A percentile compares a stretch with the other conserved stretches of the same genome.
Evolutionary conservation across 2,797 vertebrate species (phyloP).

Genomic region (Balearica regulorum): DNA sequence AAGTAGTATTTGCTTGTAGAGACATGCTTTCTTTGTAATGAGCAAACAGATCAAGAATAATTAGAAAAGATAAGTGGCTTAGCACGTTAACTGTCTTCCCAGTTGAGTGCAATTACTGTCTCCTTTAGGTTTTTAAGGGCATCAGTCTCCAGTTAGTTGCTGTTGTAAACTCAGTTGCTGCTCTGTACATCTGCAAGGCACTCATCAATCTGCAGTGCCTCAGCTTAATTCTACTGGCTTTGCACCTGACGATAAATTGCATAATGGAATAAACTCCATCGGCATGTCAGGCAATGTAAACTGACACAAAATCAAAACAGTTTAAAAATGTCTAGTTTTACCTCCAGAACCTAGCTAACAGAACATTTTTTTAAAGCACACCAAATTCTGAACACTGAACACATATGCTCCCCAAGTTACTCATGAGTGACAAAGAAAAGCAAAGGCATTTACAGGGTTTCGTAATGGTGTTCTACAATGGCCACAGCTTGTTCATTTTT

Average conservation of each 20-base stretch:
- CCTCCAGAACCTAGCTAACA: background rate
- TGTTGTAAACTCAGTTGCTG: background rate
- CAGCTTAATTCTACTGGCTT: background rate
- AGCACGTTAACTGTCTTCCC: background rate
- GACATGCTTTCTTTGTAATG: background rate
- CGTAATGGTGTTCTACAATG: background rate
- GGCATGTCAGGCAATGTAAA: background rate
- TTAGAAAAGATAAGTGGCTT: background rate
- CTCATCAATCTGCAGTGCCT: background rate
- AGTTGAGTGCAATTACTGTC: background rate
- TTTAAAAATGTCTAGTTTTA: background rate
- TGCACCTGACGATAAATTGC: background rate
- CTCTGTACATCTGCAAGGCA: background rate
- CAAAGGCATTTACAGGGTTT: background rate
- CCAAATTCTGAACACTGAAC: background rate
- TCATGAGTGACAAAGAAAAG: background rate
- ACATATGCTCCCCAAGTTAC: fast-evolving
- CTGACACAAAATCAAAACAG: background rate
- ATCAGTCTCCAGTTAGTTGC: background rate
- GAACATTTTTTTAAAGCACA: background rate
- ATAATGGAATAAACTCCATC: background rate
- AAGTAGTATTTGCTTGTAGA: background rate
- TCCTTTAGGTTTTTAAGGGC: background rate
- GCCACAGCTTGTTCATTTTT: background rate
- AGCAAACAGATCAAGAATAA: background rate